Evolutionary conservation across 2,113 vertebrate genomes (phyloP).

Genomic region (Hymenochirus boettgeri): DNA sequence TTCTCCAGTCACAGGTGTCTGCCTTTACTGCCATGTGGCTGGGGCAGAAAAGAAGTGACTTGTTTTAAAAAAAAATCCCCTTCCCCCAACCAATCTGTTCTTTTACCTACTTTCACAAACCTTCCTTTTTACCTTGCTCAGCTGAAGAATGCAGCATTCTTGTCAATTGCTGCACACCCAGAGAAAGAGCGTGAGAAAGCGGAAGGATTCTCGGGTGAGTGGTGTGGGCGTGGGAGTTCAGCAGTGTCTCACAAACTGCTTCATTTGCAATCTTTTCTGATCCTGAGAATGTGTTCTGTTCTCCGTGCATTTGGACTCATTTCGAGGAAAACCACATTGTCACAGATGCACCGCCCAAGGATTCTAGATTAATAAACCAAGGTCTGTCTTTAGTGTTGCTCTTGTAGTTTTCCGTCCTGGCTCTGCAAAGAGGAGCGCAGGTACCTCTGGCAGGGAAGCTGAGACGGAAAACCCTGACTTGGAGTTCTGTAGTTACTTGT

Average conservation of each 20-base stretch:
- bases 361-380: slow-evolving; percentile 25
- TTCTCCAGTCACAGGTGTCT: slow-evolving; percentile 56
- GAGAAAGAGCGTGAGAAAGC: slow-evolving; percentile 42
- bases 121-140: not conserved
- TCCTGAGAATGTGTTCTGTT: slow-evolving; percentile 20
- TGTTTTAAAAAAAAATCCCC: no score
- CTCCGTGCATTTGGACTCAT: slow-evolving; percentile 16
- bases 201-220: slow-evolving; percentile 64
- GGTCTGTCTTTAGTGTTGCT: slow-evolving; percentile 30
- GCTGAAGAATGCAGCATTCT: not conserved
- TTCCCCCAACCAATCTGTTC: slow-evolving; percentile 6
- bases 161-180: not conserved
- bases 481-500: slow-evolving; percentile 29
- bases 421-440: not conserved
- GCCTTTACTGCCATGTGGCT: slow-evolving; percentile 53
- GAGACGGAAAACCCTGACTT: slow-evolving; percentile 30
- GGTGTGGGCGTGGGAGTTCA: slow-evolving; percentile 73
- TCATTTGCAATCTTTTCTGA: slow-evolving; percentile 60
- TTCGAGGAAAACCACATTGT: slow-evolving; percentile 11
- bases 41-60: slow-evolving; percentile 49
- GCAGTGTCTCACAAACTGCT: slow-evolving; percentile 69
- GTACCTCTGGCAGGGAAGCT: slow-evolving; percentile 10
- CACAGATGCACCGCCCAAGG: slow-evolving; percentile 11
- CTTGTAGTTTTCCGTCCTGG: slow-evolving; percentile 1
- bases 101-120: not conserved